Conservation (phyloP, 2,113 vertebrate genomes). For the Megaleporinus macrocephalus region DNA sequence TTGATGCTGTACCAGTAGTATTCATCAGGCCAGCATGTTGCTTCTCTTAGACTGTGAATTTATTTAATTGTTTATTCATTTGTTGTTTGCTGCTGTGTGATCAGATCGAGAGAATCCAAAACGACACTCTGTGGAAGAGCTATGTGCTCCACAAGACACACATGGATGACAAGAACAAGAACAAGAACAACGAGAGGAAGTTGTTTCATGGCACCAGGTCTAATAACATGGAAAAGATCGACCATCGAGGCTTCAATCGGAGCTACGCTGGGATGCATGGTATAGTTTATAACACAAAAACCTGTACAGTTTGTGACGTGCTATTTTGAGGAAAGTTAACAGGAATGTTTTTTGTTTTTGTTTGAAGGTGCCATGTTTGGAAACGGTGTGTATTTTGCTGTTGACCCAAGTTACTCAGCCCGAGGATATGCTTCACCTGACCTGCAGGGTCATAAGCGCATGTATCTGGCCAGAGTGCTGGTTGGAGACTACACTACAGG, state of each 20-base stretch:
- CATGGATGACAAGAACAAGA: conserved; percentile 82
- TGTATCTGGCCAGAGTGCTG: conserved; percentile 83
- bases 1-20: no score
- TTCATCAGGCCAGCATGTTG: no score
- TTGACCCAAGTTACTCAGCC: conserved; percentile 75
- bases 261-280: conserved; percentile 86
- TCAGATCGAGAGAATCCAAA: conserved; percentile 91
- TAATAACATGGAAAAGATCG: conserved; percentile 71
- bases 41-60: no score
- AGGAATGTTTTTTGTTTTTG: conserved; percentile 32
- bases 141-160: conserved; percentile 84
- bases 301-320: neutral
- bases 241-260: conserved; percentile 84
- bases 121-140: conserved; percentile 79
- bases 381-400: conserved; percentile 83
- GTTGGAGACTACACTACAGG: conserved; percentile 78
- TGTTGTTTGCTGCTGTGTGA: neutral
- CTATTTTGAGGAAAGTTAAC: neutral
- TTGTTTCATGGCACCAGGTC: conserved; percentile 86
- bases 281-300: conserved; percentile 56
- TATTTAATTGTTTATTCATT: no score
- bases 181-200: conserved; percentile 75
- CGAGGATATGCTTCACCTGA: conserved; percentile 68
- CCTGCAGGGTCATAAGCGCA: conserved; percentile 54
- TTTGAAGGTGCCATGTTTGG: conserved; percentile 68